Conservation (phyloP, 2,888 invertebrate genomes). For the Arge pagana region DNA sequence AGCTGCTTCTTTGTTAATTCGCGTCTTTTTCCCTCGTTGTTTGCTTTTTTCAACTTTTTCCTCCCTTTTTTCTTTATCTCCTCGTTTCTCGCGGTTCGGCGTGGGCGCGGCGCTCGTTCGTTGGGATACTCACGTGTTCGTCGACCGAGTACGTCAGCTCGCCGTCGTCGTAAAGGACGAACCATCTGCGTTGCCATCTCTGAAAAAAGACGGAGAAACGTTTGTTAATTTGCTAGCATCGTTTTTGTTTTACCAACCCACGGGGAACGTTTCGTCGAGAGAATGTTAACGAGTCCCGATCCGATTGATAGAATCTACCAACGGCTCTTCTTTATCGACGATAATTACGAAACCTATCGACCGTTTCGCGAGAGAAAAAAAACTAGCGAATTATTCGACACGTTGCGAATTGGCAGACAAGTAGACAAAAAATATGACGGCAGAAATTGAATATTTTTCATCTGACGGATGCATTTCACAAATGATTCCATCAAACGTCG, state of each 20-base stretch:
- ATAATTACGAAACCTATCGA: too few relatives aligned
- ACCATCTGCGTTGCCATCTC: conserved; percentile 99
- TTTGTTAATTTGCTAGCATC: not conserved
- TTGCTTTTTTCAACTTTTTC: not conserved
- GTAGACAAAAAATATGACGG: too few relatives aligned
- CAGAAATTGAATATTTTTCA: too few relatives aligned
- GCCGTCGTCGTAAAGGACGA: conserved; percentile 96
- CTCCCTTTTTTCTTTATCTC: conserved; percentile 16
- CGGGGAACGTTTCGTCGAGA: not conserved
- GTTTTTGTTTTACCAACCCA: not conserved
- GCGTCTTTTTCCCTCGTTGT: not conserved
- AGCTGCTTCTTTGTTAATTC: conserved; percentile 18
- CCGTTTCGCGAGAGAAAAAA: too few relatives aligned
- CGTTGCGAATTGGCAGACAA: too few relatives aligned
- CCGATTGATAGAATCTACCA: not conserved
- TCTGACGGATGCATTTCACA: too few relatives aligned
- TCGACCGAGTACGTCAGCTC: conserved; percentile 96
- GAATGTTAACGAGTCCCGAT: too few relatives aligned
- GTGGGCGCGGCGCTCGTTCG: not conserved
- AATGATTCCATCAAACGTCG: too few relatives aligned
- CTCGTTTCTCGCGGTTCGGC: not conserved
- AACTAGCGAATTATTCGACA: too few relatives aligned
- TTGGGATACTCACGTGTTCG: conserved; percentile 84
- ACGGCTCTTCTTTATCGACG: not conserved
- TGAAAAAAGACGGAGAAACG: conserved; percentile 65